phyloP scores from a whole-genome alignment of 2,113 vertebrate genomes.

The Boulengeromyrus knoepffleri region DNA sequence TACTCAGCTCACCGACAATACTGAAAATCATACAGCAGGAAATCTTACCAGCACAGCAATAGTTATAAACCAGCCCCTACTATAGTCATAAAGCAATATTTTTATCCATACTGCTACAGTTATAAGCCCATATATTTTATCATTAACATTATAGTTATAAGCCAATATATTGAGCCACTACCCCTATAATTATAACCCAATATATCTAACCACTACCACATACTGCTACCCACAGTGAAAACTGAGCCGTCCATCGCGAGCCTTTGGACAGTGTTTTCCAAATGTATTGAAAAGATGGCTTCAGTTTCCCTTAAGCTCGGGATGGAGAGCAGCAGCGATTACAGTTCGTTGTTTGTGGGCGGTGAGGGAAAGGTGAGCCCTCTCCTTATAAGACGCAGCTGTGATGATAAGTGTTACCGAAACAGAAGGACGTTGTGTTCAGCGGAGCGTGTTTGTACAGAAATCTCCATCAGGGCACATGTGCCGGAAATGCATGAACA shows the following conservation, averaged over 20 bases:
- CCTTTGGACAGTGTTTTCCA: not conserved
- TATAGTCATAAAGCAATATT: not conserved
- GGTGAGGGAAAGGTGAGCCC: not conserved
- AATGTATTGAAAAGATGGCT: not conserved
- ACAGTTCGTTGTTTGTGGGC: not conserved
- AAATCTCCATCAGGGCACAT: not conserved
- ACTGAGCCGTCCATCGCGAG: not conserved
- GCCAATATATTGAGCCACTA: conserved; percentile 10
- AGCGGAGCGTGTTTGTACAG: not conserved
- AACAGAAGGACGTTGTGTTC: not conserved
- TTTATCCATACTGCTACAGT: not conserved
- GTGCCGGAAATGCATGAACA: not conserved
- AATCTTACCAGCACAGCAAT: not conserved
- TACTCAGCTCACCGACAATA: not conserved
- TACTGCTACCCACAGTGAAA: not conserved
- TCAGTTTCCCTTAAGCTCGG: not conserved
- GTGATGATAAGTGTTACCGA: not conserved
- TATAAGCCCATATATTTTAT: not conserved
- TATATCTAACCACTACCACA: conserved; percentile 3
- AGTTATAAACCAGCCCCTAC: not conserved
- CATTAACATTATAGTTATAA: conserved; percentile 1
- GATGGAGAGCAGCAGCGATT: not conserved
- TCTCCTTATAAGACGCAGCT: not conserved
- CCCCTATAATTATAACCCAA: not conserved
- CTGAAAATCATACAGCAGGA: not conserved